Base-by-base conservation (phyloP, 1,140 invertebrate genomes). In the Ceratoteleas bidentatus region DNA sequence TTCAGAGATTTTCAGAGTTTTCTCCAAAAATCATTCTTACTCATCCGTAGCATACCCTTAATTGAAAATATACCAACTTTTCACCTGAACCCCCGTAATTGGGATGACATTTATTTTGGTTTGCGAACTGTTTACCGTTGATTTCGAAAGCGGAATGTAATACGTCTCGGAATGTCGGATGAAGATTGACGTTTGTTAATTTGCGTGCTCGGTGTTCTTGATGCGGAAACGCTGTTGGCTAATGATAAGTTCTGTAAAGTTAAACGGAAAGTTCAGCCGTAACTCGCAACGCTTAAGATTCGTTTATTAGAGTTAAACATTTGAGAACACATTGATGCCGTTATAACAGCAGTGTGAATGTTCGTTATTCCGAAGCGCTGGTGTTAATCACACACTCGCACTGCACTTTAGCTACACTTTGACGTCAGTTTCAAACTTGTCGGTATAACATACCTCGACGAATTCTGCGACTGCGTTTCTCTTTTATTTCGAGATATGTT, bases 351-450 rank as follows among this genome's bases (percentile, higher is more conserved):
- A 57, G 50, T 40, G 50, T 43, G 60, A 61, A 78, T 58, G 74
- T 76, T 76, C 64, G 64, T 58, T 50, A 76, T 76, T 68, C 38
- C 47, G 49, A 53, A 49, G 58, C 65, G 50, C 40, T 53, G 50
- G 65, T 64, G 60, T 78, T 78, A 72, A 78, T 70, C 75, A 53
- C 49, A 65, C 56, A 65, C 60, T 70, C 60, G 53, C 53, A 47
- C 33, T 57, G 43, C 47, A 66, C 75, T 72, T 78, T 65, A 60
- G 53, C 52, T 72, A 78, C 53, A 78, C 75, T 72, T 72, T 66
- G 75, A 78, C 54, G 66, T 78, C 75, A 78, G 52, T 70, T 76
- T 58, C 60, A 65, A 78, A 78, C 74, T 77, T 36, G 47, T 68
- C 10, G 9, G 56, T 52, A 50, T 36, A 68, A 52, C 47, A 50